A percentile compares a stretch with the other conserved stretches of the same genome.
phyloP scores from a whole-genome alignment of 2,797 vertebrate species.

The Lepilemur ruficaudatus region DNA sequence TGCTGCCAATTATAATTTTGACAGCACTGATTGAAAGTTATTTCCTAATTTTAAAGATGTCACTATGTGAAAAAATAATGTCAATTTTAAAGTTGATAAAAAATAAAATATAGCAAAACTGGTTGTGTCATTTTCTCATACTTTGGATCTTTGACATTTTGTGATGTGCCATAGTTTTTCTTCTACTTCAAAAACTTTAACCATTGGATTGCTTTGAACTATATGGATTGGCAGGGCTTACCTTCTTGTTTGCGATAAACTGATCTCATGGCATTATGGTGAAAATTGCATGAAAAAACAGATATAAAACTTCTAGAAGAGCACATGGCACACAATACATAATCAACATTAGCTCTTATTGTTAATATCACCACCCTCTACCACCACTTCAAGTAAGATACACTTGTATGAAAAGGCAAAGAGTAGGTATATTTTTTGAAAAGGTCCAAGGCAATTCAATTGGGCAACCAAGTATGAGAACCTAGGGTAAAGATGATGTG shows the following conservation, averaged over 20 bases:
- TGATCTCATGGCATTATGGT: background rate
- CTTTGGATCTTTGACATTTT: background rate
- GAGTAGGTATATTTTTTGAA: background rate
- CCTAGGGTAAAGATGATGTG: background rate
- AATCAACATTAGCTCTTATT: background rate
- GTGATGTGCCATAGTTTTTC: background rate
- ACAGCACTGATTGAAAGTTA: background rate
- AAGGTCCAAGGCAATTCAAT: background rate
- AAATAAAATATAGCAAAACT: background rate
- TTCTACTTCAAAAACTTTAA: background rate
- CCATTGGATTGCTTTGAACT: background rate
- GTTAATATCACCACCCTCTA: background rate
- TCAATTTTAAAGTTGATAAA: background rate
- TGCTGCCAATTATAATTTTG: background rate
- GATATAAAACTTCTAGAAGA: background rate
- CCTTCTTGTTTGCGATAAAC: background rate
- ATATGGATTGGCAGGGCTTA: background rate
- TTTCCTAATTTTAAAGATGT: background rate
- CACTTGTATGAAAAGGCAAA: background rate
- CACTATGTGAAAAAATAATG: background rate
- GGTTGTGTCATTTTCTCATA: background rate
- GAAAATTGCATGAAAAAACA: background rate
- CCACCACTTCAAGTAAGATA: background rate
- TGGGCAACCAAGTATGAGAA: background rate
- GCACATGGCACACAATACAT: rapidly evolving